Evolutionary conservation across 2,888 invertebrate genomes (phyloP).

Genomic region (Pyrrhosoma nymphula): DNA sequence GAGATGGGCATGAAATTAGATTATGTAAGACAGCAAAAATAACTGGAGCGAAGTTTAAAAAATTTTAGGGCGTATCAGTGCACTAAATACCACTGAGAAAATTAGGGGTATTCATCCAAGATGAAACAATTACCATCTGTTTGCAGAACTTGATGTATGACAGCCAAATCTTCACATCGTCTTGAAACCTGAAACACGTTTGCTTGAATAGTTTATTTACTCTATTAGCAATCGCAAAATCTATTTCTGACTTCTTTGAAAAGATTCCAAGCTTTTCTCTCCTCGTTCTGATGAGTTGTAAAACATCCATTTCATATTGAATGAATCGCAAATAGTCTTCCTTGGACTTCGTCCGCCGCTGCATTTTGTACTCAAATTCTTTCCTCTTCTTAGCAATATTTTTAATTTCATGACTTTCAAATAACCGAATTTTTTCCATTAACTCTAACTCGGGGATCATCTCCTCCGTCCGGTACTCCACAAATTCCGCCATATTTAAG

Average conservation of each 20-base stretch:
- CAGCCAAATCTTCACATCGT: constrained; percentile 87
- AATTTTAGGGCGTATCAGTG: too few species aligned
- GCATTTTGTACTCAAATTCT: constrained; percentile 87
- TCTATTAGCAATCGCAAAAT: constrained; percentile 85
- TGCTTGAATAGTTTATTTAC: constrained; percentile 88
- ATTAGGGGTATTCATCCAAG: too few species aligned
- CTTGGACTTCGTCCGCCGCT: constrained; percentile 84
- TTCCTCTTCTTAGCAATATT: constrained; percentile 85
- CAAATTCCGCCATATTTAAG: constrained; percentile 88
- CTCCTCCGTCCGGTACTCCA: constrained; percentile 88
- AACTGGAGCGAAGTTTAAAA: too few species aligned
- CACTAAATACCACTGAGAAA: not conserved
- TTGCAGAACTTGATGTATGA: constrained; percentile 90
- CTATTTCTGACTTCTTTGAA: constrained; percentile 84
- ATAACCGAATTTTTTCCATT: constrained; percentile 86
- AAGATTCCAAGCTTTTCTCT: constrained; percentile 80
- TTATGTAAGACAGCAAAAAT: too few species aligned
- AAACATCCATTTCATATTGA: constrained; percentile 84
- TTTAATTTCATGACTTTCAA: constrained; percentile 86
- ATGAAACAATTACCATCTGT: constrained; percentile 79
- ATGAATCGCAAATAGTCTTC: constrained; percentile 87
- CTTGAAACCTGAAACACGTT: constrained; percentile 84
- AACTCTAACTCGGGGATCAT: constrained; percentile 90
- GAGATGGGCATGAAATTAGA: too few species aligned
- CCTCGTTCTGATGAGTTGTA: constrained; percentile 83